Evolutionary conservation across 2,888 invertebrate species (phyloP).

Genomic region (Lithophane socia): DNA sequence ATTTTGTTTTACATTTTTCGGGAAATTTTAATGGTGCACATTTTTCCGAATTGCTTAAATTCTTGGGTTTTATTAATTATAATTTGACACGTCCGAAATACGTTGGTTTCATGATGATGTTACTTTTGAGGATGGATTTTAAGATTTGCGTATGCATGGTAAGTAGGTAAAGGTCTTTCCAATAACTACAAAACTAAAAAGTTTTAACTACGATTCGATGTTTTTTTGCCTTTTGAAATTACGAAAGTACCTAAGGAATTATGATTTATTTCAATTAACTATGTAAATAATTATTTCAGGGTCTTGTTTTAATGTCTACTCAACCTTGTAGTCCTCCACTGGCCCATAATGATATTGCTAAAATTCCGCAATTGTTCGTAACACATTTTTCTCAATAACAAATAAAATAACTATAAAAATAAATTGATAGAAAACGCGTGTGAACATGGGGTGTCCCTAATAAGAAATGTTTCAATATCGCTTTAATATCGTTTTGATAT

Average conservation of each 20-base stretch:
- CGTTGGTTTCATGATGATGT: slow-evolving; percentile 1
- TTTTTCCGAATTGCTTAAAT: slow-evolving; percentile 29
- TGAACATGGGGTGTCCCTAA: slow-evolving; percentile 51
- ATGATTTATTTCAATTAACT: background rate
- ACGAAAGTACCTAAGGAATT: background rate
- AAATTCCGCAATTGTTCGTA: background rate
- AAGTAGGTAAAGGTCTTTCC: background rate
- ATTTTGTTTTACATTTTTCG: slow-evolving; percentile 42
- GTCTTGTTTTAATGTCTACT: background rate
- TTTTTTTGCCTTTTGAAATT: background rate
- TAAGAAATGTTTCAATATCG: slow-evolving; percentile 63
- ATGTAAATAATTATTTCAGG: background rate
- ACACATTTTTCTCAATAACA: background rate
- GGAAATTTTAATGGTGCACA: slow-evolving; percentile 11
- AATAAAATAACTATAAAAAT: slow-evolving; percentile 21
- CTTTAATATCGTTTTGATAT: slow-evolving; percentile 65
- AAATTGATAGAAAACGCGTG: slow-evolving; percentile 40
- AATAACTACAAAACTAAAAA: background rate
- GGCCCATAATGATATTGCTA: background rate
- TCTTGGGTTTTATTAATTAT: slow-evolving; percentile 15
- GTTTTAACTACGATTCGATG: no score
- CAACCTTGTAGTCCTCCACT: background rate
- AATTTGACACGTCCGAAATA: slow-evolving; percentile 1
- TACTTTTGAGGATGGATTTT: slow-evolving; percentile 4
- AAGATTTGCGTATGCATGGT: background rate